Conservation (phyloP, 2,113 vertebrate genomes). For the Typhlomys cinereus region DNA sequence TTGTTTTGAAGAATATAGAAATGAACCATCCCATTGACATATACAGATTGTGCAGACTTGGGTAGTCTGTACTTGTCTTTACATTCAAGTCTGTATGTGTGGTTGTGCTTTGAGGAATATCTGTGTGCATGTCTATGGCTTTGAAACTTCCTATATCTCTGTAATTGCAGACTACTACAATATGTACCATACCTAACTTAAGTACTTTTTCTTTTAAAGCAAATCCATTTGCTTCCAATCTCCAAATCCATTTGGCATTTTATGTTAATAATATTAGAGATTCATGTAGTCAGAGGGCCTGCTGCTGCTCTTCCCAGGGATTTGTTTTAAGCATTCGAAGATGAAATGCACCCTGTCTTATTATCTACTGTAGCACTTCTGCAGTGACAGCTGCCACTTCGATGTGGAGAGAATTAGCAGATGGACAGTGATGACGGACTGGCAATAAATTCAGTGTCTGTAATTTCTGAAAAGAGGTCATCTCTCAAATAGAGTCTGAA, state of each 20-base stretch:
- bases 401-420: slow-evolving; percentile 61
- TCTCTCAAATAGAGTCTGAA: slow-evolving; percentile 54
- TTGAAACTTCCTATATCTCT: not conserved
- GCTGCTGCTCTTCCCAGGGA: slow-evolving; percentile 5
- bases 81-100: not conserved
- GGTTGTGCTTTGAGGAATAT: not conserved
- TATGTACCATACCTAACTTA: not conserved
- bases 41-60: not conserved
- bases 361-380: slow-evolving; percentile 60
- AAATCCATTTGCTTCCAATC: slow-evolving; percentile 48
- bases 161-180: not conserved
- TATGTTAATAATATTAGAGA: slow-evolving; percentile 57
- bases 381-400: slow-evolving; percentile 61
- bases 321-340: slow-evolving; percentile 69
- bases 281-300: not conserved
- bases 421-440: slow-evolving; percentile 62
- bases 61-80: not conserved
- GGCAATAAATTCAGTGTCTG: slow-evolving; percentile 55
- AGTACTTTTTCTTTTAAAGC: slow-evolving; percentile 35
- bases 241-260: slow-evolving; percentile 62
- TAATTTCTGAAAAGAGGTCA: slow-evolving; percentile 62
- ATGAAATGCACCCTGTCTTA: slow-evolving; percentile 49
- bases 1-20: not conserved
- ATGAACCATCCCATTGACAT: not conserved
- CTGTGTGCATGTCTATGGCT: not conserved